A percentile compares a stretch with the other conserved stretches of the same genome.
phyloP scores from a whole-genome alignment of 2,888 invertebrate genomes.

The Neoitamus cyanurus region DNA sequence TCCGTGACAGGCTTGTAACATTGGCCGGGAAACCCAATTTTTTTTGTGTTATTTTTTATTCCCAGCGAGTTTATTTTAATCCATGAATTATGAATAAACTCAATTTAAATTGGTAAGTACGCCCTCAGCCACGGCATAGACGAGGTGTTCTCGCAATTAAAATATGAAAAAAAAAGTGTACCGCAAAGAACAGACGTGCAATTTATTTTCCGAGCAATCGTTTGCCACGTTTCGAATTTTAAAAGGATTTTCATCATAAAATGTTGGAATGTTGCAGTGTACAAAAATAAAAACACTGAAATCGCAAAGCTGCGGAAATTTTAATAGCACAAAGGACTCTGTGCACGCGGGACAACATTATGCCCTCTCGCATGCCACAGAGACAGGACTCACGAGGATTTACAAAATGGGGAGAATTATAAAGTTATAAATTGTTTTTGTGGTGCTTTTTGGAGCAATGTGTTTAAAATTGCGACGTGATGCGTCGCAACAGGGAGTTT shows the following conservation, averaged over 20 bases:
- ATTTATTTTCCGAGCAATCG: background rate
- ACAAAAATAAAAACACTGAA: background rate
- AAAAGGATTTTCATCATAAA: background rate
- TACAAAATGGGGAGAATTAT: background rate
- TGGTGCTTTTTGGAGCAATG: background rate
- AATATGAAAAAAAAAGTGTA: background rate
- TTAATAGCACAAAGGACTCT: background rate
- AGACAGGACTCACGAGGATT: background rate
- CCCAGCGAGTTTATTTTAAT: background rate
- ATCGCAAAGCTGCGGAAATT: background rate
- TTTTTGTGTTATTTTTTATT: background rate
- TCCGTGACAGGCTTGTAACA: conserved; percentile 25
- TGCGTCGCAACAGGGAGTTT: too few species aligned
- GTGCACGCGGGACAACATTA: background rate
- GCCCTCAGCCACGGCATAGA: background rate
- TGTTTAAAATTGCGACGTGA: background rate
- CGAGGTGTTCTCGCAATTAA: background rate
- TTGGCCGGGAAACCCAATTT: conserved; percentile 31
- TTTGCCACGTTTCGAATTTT: background rate
- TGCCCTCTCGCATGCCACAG: background rate
- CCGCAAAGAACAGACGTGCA: background rate
- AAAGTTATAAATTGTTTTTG: background rate
- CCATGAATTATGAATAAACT: conserved; percentile 7
- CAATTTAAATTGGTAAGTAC: background rate
- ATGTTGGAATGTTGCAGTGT: background rate